These are phyloP conservation scores for Drosophila ustulata DNA, from an alignment of 2,888 invertebrate genomes.

Conservation along the genomic window DNA sequence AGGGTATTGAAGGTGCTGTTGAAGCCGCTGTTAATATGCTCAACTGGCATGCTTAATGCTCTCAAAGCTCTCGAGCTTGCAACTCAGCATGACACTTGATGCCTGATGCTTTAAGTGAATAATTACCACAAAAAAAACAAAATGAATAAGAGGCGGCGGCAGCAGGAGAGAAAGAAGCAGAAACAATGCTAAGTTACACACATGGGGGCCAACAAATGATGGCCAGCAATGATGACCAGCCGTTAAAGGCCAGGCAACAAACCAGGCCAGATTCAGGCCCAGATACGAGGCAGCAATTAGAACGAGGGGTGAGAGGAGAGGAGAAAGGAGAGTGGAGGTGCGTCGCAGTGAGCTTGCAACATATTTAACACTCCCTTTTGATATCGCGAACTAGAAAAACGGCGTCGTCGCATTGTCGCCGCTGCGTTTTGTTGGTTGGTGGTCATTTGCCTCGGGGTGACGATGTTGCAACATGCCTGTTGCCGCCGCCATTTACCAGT, in stretches of 20 bases:
- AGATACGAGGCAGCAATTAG: slow-evolving; percentile 40
- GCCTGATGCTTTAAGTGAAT: slow-evolving; percentile 81
- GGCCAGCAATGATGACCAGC: slow-evolving; percentile 61
- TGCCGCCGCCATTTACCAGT: slow-evolving; percentile 31
- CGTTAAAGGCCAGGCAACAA: slow-evolving; percentile 62
- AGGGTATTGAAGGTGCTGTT: slow-evolving; percentile 44
- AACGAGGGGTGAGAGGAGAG: slow-evolving; percentile 23
- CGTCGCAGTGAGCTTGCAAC: slow-evolving; percentile 60
- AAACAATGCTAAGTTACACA: slow-evolving; percentile 46
- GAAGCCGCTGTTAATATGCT: slow-evolving; percentile 24
- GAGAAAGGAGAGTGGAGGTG: not conserved
- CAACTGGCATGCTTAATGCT: slow-evolving; percentile 49
- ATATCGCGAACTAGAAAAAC: slow-evolving; percentile 70
- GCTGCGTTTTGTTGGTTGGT: slow-evolving; percentile 60
- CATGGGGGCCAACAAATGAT: slow-evolving; percentile 44
- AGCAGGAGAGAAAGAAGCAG: slow-evolving; percentile 32
- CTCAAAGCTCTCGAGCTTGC: slow-evolving; percentile 59
- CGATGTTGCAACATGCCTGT: slow-evolving; percentile 46
- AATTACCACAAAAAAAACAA: slow-evolving; percentile 68
- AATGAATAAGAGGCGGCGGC: slow-evolving; percentile 37
- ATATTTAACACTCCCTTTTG: slow-evolving; percentile 78
- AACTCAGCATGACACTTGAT: slow-evolving; percentile 77
- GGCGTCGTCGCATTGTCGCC: slow-evolving; percentile 64
- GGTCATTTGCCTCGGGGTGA: slow-evolving; percentile 76
- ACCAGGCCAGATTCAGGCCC: slow-evolving; percentile 65